Base-by-base conservation (phyloP, 1,140 invertebrate species). In the Belonocnema kinseyi region DNA sequence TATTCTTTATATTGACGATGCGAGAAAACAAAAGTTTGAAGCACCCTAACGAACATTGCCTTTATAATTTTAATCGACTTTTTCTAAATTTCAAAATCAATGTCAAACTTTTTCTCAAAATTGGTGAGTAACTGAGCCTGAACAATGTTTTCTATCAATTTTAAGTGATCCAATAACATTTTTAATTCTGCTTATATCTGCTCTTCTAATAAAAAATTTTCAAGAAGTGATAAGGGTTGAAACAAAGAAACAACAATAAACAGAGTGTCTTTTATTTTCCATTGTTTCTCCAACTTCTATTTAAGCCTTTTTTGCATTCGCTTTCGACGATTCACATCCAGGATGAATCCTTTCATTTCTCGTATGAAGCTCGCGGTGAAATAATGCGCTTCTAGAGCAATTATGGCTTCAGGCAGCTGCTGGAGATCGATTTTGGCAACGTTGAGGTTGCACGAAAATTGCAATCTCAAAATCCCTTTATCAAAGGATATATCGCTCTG, bases 401-500 rank as follows among this genome's bases (percentile, higher is more conserved):
- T 75, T 74, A 73, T 70, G 71, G 78, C 78, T 74, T 46, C 56
- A 21, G 72, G 70, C 73, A 50, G 52, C 76, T 77, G 73, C 75
- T 80, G 73, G 74, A 72, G 73, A 80, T 80, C 74, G 74, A 72
- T 71, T 73, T 75, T 75, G 50, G 56, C n/a, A 73, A 53, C 73
- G 74, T 58, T 58, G 56, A 21, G 56, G 17, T 66, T 66, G 26
- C 58, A 13, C 58, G 58, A 66, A 66, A 66, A 75, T 73, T 70
- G 66, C 54, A 21, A 77, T 80, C 73, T 73, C 73, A 40, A 71
- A 74, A 74, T 80, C 78, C 75, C 50, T 53, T 19, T 72, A 66
- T 72, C 73, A 80, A 80, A 80, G 52, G 71, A 56, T 56, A 19
- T 56, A 56, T 13, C 40, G 40, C 40, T 10, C 40, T 46, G 8